Evolutionary conservation across 2,888 invertebrate species (phyloP), one percentile per base, ranked within the genome.

Genomic region (Nezara viridula): DNA sequence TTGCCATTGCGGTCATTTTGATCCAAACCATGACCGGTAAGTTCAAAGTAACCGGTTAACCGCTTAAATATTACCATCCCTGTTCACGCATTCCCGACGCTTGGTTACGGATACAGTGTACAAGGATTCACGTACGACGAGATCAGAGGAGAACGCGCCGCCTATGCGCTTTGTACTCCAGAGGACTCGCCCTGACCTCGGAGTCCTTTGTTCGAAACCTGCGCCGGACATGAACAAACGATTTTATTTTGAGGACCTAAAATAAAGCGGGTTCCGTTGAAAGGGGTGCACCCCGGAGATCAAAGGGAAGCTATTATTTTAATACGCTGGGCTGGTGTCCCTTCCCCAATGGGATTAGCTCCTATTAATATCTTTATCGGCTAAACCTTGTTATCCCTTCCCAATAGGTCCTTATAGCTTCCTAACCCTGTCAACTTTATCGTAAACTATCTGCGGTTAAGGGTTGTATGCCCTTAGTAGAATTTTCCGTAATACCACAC

Each of bases 341-440:
- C 50, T 44, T n/a, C 81, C 81, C 44, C 81, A 21, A 86, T 37
- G 27, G 87, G 87, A 87, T 87, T 87, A 87, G 44, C 66, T 44
- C 60, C 87, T 87, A 87, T 87, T 87, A 87, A 87, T 87, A 87
- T 73, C 87, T 87, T 87, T 87, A 87, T 87, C 87, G 87, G 87
- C 66, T 49, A 73, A 86, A 87, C 73, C 87, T 87, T 66, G 60
- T 87, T 87, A 87, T 14, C 60, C n/a, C 66, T 32, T n/a, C 60
- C 24, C 60, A n/a, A 81, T 81, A 19, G 81, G 44, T 12, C 86
- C 47, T 60, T 60, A 27, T 60, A n/a, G 60, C 60, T 60, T 60
- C 60, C 66, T 66, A 66, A 66, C 66, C 66, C 66, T 66, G 66
- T 32, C 66, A 66, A 66, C 66, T 66, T 32, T 32, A 66, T 37